Conservation (phyloP, 2,113 vertebrate genomes). For the Okapia johnstoni region DNA sequence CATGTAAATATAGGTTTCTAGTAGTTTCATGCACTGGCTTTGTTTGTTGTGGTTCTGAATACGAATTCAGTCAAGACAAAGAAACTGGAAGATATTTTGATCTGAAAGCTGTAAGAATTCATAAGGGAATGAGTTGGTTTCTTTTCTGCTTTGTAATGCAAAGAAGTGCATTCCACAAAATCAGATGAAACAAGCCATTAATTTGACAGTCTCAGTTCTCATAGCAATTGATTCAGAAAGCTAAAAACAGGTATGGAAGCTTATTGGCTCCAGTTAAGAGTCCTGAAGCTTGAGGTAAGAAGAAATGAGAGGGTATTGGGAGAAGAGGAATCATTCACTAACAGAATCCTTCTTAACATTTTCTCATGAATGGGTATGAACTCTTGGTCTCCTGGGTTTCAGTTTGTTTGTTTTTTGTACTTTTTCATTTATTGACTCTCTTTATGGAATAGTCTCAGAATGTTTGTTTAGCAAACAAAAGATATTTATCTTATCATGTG, state of each 20-base stretch:
- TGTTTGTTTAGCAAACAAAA: conserved; percentile 32
- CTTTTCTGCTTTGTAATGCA: conserved; percentile 70
- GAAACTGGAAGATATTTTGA: conserved; percentile 70
- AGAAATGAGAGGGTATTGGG: conserved; percentile 19
- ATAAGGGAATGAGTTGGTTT: conserved; percentile 52
- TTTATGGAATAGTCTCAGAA: conserved; percentile 51
- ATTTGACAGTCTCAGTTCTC: conserved; percentile 71
- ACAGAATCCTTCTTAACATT: conserved; percentile 43
- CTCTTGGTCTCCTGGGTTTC: conserved; percentile 43
- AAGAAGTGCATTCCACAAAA: conserved; percentile 66
- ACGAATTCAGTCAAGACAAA: conserved; percentile 60
- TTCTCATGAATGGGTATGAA: conserved; percentile 47
- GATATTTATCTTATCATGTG: conserved; percentile 43
- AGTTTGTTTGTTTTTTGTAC: background rate
- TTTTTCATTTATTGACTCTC: conserved; percentile 58
- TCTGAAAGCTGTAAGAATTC: conserved; percentile 59
- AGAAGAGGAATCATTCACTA: conserved; percentile 44
- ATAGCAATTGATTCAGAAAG: conserved; percentile 74
- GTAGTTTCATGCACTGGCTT: background rate
- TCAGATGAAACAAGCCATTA: conserved; percentile 73
- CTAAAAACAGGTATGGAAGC: conserved; percentile 47
- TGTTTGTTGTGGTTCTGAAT: conserved; percentile 40
- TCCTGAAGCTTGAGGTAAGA: conserved; percentile 46
- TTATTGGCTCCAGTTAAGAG: conserved; percentile 67
- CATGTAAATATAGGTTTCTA: conserved; percentile 4